Evolutionary conservation across 2,888 invertebrate genomes (phyloP).

Genomic region (Drosophila nr. perissopoda): DNA sequence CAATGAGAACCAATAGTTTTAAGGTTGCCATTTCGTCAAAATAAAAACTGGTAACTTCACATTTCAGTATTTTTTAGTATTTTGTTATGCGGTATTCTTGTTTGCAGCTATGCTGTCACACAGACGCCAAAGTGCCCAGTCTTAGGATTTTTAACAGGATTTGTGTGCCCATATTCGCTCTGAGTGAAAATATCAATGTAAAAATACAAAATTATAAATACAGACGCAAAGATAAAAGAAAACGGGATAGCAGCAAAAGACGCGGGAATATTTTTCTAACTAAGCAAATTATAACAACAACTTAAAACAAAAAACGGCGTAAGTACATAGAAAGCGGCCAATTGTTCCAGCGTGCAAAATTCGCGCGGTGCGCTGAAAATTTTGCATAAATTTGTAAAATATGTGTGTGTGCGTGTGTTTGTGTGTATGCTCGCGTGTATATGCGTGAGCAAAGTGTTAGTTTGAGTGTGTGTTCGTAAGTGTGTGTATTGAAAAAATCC

Average conservation of each 20-base stretch:
- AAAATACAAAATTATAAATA: conserved; percentile 62
- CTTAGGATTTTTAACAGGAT: conserved; percentile 39
- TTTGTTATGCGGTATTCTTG: conserved; percentile 13
- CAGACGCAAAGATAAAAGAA: conserved; percentile 62
- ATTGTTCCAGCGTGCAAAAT: conserved; percentile 35
- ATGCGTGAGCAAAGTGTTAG: conserved; percentile 22
- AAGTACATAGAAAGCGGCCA: conserved; percentile 57
- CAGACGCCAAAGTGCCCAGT: conserved; percentile 32
- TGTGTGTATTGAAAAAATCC: conserved; percentile 76
- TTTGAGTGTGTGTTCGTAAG: conserved; percentile 40
- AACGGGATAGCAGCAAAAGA: conserved; percentile 66
- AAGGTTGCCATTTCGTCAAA: conserved; percentile 35
- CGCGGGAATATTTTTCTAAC: conserved; percentile 72
- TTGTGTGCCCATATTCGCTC: conserved; percentile 50
- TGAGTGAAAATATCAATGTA: conserved; percentile 57
- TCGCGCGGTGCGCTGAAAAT: conserved; percentile 55
- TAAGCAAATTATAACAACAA: conserved; percentile 50
- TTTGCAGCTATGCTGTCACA: conserved; percentile 12
- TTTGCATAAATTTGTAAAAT: conserved; percentile 75
- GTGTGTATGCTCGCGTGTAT: conserved; percentile 29
- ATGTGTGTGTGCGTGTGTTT: conserved; percentile 40
- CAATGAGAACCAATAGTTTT: neutral
- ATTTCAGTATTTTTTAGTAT: conserved; percentile 42
- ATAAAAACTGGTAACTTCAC: no score
- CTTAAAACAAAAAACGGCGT: conserved; percentile 75